These are phyloP conservation scores for Drosophila teissieri DNA, from an alignment of 1,140 invertebrate genomes.

Conservation along the genomic window DNA sequence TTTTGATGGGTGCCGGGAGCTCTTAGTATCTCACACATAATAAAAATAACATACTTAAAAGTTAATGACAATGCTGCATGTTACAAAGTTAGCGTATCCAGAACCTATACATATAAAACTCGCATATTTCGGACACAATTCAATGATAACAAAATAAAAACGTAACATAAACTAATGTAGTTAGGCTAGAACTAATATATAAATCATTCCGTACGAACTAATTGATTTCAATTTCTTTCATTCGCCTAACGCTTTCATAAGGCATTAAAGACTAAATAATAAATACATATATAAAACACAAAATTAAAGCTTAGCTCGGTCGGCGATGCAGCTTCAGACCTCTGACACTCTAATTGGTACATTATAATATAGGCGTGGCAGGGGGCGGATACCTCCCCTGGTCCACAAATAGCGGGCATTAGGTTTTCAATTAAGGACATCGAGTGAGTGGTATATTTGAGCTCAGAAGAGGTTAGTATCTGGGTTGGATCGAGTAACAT, in stretches of 20 bases:
- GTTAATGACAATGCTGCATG: conserved; percentile 79
- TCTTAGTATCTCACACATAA: conserved; percentile 43
- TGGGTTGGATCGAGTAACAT: conserved; percentile 11
- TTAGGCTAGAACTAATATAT: conserved; percentile 40
- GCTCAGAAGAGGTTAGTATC: conserved; percentile 15
- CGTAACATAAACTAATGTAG: conserved; percentile 47
- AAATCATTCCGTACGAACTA: conserved; percentile 28
- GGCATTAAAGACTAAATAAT: conserved; percentile 76
- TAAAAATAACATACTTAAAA: conserved; percentile 67
- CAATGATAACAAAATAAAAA: conserved; percentile 48
- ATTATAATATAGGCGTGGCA: conserved; percentile 25
- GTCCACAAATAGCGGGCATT: conserved; percentile 24
- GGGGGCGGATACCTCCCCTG: conserved; percentile 9
- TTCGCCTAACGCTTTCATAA: conserved; percentile 20
- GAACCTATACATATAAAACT: conserved; percentile 63
- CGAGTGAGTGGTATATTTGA: conserved; percentile 52
- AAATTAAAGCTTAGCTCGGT: conserved; percentile 70
- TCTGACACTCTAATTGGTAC: conserved; percentile 49
- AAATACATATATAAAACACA: conserved; percentile 67
- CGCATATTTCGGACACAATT: conserved; percentile 63
- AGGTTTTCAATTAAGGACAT: conserved; percentile 61
- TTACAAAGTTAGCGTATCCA: conserved; percentile 55
- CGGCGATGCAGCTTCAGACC: conserved; percentile 7
- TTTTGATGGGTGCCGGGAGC: conserved; percentile 1
- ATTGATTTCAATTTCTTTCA: conserved; percentile 22